These are phyloP conservation scores for Drosophila differens DNA, from an alignment of 2,888 invertebrate genomes.

Conservation along the genomic window DNA sequence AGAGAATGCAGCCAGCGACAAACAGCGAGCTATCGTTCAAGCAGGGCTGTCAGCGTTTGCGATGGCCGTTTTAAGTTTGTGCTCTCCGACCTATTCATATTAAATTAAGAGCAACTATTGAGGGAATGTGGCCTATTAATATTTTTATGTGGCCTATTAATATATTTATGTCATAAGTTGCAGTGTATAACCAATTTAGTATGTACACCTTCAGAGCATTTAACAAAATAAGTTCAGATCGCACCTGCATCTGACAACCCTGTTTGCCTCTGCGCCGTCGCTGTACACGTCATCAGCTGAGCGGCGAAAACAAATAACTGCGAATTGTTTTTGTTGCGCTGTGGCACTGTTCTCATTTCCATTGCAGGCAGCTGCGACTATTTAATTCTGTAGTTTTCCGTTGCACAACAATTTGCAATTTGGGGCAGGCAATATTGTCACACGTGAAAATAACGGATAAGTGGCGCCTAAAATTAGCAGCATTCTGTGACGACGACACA, in stretches of 20 bases:
- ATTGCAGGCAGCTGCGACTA: slow-evolving; percentile 45
- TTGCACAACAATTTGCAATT: slow-evolving; percentile 38
- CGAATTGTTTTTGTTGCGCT: slow-evolving; percentile 51
- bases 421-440: slow-evolving; percentile 44
- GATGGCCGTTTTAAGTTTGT: neutral
- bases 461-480: slow-evolving; percentile 45
- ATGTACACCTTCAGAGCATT: neutral
- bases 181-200: neutral
- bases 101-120: neutral
- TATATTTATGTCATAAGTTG: neutral
- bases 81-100: neutral
- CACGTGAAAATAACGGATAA: slow-evolving; percentile 55
- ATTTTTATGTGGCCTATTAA: neutral
- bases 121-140: neutral
- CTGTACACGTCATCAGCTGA: slow-evolving; percentile 77
- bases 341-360: slow-evolving; percentile 32
- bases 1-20: slow-evolving; percentile 25
- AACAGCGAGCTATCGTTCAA: neutral
- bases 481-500: slow-evolving; percentile 40
- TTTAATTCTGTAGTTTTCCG: slow-evolving; percentile 27
- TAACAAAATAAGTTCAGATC: neutral
- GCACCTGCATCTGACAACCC: slow-evolving; percentile 51
- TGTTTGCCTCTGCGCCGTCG: slow-evolving; percentile 61
- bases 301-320: slow-evolving; percentile 32
- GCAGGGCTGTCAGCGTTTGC: slow-evolving; percentile 50